phyloP scores from a whole-genome alignment of 2,113 vertebrate species.

The Gallinago undulata region DNA sequence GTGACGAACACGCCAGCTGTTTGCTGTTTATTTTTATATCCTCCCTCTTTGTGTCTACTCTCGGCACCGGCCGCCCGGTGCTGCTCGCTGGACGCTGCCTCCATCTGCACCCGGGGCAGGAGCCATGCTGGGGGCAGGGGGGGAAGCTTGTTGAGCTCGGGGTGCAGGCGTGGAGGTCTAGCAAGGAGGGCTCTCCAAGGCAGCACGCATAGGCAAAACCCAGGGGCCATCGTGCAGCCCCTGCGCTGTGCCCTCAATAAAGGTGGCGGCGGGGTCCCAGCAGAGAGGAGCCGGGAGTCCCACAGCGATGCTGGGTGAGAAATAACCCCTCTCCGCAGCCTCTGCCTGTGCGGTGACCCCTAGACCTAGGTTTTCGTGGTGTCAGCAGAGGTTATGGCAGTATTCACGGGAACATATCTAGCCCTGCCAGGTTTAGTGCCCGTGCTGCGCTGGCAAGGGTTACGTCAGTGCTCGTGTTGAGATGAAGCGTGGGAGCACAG shows the following conservation, averaged over 20 bases:
- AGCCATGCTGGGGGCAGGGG: rapidly evolving
- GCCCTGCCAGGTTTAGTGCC: background rate
- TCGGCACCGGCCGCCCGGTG: rapidly evolving
- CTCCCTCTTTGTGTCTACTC: background rate
- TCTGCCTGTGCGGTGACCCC: rapidly evolving
- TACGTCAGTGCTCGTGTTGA: background rate
- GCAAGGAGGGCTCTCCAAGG: background rate
- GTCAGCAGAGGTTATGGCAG: background rate
- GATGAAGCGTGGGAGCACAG: constrained; percentile 1
- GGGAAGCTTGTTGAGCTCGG: too few species aligned
- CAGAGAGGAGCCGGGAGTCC: background rate
- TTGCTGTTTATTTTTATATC: constrained; percentile 32
- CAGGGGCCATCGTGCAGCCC: rapidly evolving
- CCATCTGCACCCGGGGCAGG: background rate
- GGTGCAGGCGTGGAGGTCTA: rapidly evolving
- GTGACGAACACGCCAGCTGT: background rate
- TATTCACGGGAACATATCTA: background rate
- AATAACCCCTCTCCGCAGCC: background rate
- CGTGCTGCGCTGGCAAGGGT: rapidly evolving
- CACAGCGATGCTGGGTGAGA: rapidly evolving
- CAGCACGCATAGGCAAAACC: background rate
- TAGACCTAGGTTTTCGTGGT: background rate
- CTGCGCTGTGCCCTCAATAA: rapidly evolving
- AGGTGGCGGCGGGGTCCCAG: background rate
- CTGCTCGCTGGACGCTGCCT: background rate